phyloP scores from a whole-genome alignment of 2,113 vertebrate genomes.

The Rhizomys pruinosus region DNA sequence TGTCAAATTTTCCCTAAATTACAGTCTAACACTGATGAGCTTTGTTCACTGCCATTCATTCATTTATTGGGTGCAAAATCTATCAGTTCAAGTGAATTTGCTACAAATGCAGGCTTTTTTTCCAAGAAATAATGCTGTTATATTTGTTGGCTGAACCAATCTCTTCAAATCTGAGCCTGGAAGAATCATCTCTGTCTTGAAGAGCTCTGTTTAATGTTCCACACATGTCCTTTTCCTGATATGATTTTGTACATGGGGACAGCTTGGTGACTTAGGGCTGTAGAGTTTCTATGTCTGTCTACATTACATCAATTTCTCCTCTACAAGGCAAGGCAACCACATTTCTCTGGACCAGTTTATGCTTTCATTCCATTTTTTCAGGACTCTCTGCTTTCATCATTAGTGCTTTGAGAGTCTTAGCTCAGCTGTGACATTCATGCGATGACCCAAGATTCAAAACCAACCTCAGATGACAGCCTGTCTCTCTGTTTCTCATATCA shows the following conservation, averaged over 20 bases:
- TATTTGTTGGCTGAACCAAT: constrained; percentile 59
- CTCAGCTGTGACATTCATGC: too few relatives aligned
- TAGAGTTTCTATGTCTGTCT: constrained; percentile 87
- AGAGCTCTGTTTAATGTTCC: not conserved
- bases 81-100: constrained; percentile 7
- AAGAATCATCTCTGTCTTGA: constrained; percentile 63
- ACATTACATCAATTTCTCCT: constrained; percentile 87
- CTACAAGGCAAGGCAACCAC: constrained; percentile 85
- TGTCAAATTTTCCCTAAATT: not conserved
- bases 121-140: not conserved
- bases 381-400: constrained; percentile 76
- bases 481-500: too few relatives aligned
- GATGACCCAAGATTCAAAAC: too few relatives aligned
- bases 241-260: constrained; percentile 55
- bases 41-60: not conserved
- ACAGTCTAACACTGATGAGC: not conserved
- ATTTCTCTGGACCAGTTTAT: constrained; percentile 85
- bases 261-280: constrained; percentile 73
- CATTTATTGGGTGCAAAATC: not conserved
- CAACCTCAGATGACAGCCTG: too few relatives aligned
- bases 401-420: too few relatives aligned
- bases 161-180: constrained; percentile 73
- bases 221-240: too few relatives aligned
- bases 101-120: not conserved
- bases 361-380: constrained; percentile 88